These are phyloP conservation scores for Oncorhynchus nerka DNA, from an alignment of 2,113 vertebrate genomes.

Conservation along the genomic window DNA sequence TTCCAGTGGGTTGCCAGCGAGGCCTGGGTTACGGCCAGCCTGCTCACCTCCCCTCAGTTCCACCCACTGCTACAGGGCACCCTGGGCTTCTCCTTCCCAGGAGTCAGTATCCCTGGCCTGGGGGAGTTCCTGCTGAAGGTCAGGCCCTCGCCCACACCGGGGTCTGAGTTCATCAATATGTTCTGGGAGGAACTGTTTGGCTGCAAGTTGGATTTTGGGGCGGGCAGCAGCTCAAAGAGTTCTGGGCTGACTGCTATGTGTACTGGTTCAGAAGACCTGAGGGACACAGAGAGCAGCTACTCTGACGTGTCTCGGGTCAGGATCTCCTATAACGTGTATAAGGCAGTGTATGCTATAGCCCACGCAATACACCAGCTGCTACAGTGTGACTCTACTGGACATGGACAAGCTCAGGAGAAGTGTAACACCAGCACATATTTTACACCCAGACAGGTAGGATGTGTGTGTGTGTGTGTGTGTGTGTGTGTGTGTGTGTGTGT, in stretches of 20 bases:
- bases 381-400: constrained; percentile 47
- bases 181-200: constrained; percentile 75
- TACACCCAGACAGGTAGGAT: constrained; percentile 58
- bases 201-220: constrained; percentile 57
- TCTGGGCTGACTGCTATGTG: constrained; percentile 40
- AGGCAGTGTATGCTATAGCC: constrained; percentile 70
- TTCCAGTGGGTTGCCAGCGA: constrained; percentile 64
- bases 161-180: constrained; percentile 65
- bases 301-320: constrained; percentile 64
- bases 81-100: constrained; percentile 69
- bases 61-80: constrained; percentile 65
- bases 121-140: constrained; percentile 57
- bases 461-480: not conserved
- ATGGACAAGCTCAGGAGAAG: constrained; percentile 2
- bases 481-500: not conserved
- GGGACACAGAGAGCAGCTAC: constrained; percentile 57
- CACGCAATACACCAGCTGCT: constrained; percentile 65
- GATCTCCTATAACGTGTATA: constrained; percentile 76
- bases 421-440: constrained; percentile 51
- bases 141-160: constrained; percentile 55
- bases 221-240: not conserved
- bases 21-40: constrained; percentile 59
- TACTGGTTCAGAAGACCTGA: constrained; percentile 67
- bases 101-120: constrained; percentile 50
- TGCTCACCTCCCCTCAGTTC: constrained; percentile 62